Evolutionary conservation across 1,140 invertebrate species (phyloP).

Genomic region (Pseudoatta argentina): DNA sequence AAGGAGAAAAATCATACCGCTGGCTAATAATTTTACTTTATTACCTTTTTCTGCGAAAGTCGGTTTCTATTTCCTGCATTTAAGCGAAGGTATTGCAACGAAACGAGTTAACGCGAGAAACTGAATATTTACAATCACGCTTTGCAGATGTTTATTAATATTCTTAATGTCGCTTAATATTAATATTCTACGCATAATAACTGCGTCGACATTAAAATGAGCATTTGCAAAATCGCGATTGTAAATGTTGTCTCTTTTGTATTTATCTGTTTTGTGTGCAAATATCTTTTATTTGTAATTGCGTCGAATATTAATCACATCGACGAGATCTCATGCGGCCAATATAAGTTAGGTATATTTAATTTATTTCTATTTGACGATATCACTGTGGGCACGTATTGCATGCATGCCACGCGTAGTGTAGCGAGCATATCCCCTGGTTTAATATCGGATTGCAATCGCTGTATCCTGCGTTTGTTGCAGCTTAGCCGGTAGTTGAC

Average conservation of each 20-base stretch:
- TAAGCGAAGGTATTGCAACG: neutral
- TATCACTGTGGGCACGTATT: neutral
- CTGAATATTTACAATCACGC: conserved; percentile 23
- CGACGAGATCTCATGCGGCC: neutral
- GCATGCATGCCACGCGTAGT: neutral
- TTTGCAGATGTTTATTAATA: conserved; percentile 5
- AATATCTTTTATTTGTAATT: conserved; percentile 17
- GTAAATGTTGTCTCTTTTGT: conserved; percentile 29
- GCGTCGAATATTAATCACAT: conserved; percentile 34
- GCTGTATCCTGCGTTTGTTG: conserved; percentile 17
- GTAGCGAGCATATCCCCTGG: neutral
- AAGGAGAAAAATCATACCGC: neutral
- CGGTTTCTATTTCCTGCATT: neutral
- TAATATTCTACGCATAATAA: conserved; percentile 18
- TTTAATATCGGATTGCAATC: conserved; percentile 51
- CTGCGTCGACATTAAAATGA: conserved; percentile 21
- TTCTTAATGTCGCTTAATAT: conserved; percentile 19
- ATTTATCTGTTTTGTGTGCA: conserved; percentile 3
- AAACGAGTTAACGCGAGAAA: neutral
- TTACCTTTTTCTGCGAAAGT: conserved; percentile 3
- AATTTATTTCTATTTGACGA: conserved; percentile 27
- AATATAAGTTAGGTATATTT: neutral
- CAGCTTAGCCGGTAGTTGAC: neutral
- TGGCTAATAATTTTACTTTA: neutral
- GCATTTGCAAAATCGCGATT: neutral